phyloP scores from a whole-genome alignment of 2,797 vertebrate genomes.

The Pelodytes ibericus region DNA sequence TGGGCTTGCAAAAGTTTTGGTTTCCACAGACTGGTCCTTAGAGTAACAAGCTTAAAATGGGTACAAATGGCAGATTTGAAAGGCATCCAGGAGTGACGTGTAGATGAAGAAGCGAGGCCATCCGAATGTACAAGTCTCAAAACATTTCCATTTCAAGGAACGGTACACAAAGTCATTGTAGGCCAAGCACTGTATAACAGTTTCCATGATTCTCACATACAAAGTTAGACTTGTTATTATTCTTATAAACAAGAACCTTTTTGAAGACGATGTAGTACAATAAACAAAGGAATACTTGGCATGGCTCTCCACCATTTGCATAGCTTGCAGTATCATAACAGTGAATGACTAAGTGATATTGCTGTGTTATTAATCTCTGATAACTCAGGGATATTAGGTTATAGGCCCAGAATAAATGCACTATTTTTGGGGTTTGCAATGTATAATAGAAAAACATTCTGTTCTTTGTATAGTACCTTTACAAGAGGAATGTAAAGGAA shows the following conservation, averaged over 20 bases:
- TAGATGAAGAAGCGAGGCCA: constrained; percentile 14
- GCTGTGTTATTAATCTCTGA: neutral
- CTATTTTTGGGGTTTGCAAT: no score
- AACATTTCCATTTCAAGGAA: constrained; percentile 51
- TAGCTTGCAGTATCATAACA: neutral
- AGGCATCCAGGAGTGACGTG: constrained; percentile 8
- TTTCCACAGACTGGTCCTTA: neutral
- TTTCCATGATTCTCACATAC: constrained; percentile 33
- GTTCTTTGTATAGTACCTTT: no score
- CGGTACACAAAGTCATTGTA: constrained; percentile 17
- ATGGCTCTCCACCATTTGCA: neutral
- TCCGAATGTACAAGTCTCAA: constrained; percentile 36
- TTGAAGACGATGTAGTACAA: constrained; percentile 29
- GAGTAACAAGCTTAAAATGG: neutral
- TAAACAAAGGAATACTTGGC: constrained; percentile 31
- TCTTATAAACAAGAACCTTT: constrained; percentile 38
- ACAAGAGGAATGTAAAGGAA: no score
- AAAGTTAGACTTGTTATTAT: constrained; percentile 28
- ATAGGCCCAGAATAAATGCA: no score
- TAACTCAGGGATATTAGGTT: neutral
- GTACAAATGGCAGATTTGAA: neutral
- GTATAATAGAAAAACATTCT: no score
- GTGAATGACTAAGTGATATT: neutral
- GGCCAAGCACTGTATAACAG: constrained; percentile 28
- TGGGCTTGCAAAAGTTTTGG: neutral